Evolutionary conservation across 2,113 vertebrate species (phyloP).

Genomic region (Eptatretus burgeri): DNA sequence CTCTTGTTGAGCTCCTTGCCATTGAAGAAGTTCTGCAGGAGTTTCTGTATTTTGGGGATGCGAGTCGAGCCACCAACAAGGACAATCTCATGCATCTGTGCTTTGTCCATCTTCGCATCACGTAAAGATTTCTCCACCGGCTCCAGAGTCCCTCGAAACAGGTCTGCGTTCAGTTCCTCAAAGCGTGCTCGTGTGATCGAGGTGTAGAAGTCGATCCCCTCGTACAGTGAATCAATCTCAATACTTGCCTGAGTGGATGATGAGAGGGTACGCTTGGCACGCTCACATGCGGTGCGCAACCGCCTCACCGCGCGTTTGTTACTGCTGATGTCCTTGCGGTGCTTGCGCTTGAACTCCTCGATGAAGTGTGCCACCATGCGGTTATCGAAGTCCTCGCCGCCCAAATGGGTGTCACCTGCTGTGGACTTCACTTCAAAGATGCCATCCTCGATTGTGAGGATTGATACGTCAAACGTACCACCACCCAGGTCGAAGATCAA

Average conservation of each 20-base stretch:
- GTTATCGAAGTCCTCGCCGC: constrained; percentile 41
- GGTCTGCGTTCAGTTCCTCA: constrained; percentile 18
- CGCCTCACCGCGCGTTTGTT: constrained; percentile 33
- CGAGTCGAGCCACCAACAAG: no score
- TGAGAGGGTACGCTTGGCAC: constrained; percentile 34
- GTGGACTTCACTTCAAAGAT: constrained; percentile 45
- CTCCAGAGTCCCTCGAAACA: constrained; percentile 35
- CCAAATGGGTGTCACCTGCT: constrained; percentile 33
- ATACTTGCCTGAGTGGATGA: constrained; percentile 38
- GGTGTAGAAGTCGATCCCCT: constrained; percentile 4
- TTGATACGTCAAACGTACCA: constrained; percentile 47
- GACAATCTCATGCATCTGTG: constrained; percentile 13
- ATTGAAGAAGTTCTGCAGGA: no score
- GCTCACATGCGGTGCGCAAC: constrained; percentile 32
- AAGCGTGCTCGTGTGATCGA: neutral
- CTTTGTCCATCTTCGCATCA: constrained; percentile 35
- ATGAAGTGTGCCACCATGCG: constrained; percentile 41
- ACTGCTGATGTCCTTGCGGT: constrained; percentile 29
- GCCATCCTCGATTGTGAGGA: constrained; percentile 36
- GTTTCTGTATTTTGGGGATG: no score
- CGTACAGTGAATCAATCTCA: constrained; percentile 16
- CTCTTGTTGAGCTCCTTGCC: no score
- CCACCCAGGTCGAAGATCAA: constrained; percentile 66
- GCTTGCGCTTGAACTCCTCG: constrained; percentile 39
- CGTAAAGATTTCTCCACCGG: constrained; percentile 36